These are phyloP conservation scores for Drosophila subobscura DNA, from an alignment of 1,140 invertebrate species.

Conservation along the genomic window DNA sequence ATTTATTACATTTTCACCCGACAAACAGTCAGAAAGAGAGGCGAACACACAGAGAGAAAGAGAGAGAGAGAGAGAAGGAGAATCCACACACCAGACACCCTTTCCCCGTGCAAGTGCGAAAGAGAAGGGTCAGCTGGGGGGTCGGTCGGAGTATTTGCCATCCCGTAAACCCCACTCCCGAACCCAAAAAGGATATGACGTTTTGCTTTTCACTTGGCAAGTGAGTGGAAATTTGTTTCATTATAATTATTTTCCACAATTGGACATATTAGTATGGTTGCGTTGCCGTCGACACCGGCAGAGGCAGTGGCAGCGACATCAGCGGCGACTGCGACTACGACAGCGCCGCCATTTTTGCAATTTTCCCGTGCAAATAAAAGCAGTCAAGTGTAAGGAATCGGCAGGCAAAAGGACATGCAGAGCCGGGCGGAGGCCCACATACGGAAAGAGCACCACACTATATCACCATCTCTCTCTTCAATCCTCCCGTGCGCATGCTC, in stretches of 20 bases:
- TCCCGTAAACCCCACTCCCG: not conserved
- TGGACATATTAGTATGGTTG: conserved; percentile 84
- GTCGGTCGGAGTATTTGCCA: not conserved
- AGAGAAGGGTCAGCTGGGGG: conserved; percentile 43
- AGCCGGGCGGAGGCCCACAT: not conserved
- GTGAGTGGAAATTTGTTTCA: conserved; percentile 84
- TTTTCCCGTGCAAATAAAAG: conserved; percentile 77
- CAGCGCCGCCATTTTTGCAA: conserved; percentile 77
- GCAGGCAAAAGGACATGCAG: conserved; percentile 51
- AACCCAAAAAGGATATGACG: conserved; percentile 73
- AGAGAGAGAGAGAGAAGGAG: not conserved
- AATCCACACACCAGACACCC: not conserved
- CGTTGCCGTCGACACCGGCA: conserved; percentile 43
- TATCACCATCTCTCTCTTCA: conserved; percentile 6
- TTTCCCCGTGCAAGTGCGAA: conserved; percentile 31
- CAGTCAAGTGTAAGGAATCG: conserved; percentile 70
- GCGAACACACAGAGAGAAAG: conserved; percentile 1
- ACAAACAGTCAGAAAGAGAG: conserved; percentile 10
- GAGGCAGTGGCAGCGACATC: not conserved
- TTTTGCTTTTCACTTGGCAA: conserved; percentile 80
- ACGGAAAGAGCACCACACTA: conserved; percentile 13
- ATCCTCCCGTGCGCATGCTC: conserved; percentile 37
- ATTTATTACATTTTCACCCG: conserved; percentile 70
- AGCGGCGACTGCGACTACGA: conserved; percentile 8
- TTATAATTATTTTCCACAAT: conserved; percentile 84